Evolutionary conservation across 1,140 invertebrate genomes (phyloP), one percentile per base, ranked within the genome.

Genomic region (Microvelia longipes): DNA sequence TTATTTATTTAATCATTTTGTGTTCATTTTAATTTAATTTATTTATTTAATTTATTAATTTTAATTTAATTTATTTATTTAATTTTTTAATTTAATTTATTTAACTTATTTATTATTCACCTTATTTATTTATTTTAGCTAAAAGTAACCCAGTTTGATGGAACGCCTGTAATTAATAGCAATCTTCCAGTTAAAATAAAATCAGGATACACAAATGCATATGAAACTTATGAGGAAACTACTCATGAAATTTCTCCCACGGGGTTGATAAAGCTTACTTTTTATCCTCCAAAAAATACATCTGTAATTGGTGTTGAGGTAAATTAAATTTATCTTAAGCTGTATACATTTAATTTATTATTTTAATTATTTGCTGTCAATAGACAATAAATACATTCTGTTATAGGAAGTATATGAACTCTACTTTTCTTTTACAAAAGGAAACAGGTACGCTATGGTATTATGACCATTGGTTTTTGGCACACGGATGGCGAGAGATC

Each of bases 61-160:
- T n/a, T n/a, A n/a, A n/a, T n/a, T n/a, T n/a, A n/a, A n/a, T n/a
- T n/a, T n/a, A n/a, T n/a, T n/a, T n/a, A n/a, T n/a, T n/a, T n/a
- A n/a, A n/a, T n/a, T n/a, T n/a, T n/a, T n/a, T n/a, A n/a, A n/a
- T n/a, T n/a, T n/a, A n/a, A n/a, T n/a, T n/a, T n/a, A n/a, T n/a
- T n/a, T n/a, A n/a, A n/a, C n/a, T n/a, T n/a, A n/a, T n/a, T n/a
- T n/a, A 50, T 11, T 50, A 50, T 50, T 50, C 19, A 50, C 19
- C 35, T 50, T 50, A 50, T 50, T 50, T n/a, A n/a, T 50, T 50
- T 11, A 50, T 50, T 50, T 50, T 74, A 88, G 86, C 79, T 90
- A 5, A 90, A 90, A 82, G 78, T 91, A 0, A 78, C 85, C 0
- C 86, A 89, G 75, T 89, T 92, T 74, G 90, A 93, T 80, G 88